phyloP scores from a whole-genome alignment of 2,797 vertebrate species.

The Arnoldichthys spilopterus region DNA sequence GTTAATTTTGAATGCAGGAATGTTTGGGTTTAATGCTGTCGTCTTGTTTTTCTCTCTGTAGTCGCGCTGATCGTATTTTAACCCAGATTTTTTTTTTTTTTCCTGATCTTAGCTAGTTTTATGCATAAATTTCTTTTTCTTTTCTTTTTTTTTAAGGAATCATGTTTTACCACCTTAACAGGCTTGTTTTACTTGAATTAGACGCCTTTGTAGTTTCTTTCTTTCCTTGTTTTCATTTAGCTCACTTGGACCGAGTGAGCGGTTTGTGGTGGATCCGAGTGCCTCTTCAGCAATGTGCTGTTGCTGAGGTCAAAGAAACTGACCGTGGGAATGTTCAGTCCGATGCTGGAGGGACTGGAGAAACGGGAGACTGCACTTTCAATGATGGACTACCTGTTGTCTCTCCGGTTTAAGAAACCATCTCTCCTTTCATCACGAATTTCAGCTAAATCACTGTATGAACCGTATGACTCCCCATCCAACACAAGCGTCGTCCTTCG shows the following conservation, averaged over 20 bases:
- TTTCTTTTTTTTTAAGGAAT: background rate
- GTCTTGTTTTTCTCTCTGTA: background rate
- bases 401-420: background rate
- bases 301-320: background rate
- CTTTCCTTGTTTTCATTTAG: background rate
- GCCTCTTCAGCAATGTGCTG: background rate
- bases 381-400: background rate
- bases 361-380: background rate
- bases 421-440: background rate
- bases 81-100: background rate
- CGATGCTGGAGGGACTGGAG: too few relatives aligned
- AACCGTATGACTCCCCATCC: too few relatives aligned
- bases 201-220: background rate
- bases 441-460: too few relatives aligned
- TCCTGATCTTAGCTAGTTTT: background rate
- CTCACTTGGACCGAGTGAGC: background rate
- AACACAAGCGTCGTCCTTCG: background rate
- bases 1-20: background rate
- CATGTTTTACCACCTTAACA: conserved; percentile 1
- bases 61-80: background rate
- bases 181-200: background rate
- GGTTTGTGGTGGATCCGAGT: background rate
- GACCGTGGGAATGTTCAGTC: background rate
- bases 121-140: background rate
- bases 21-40: background rate